Evolutionary conservation across 30 jellyfish, hydroid and myxozoan genomes (phyloP).

Genomic region (Aurelia coerulea): DNA sequence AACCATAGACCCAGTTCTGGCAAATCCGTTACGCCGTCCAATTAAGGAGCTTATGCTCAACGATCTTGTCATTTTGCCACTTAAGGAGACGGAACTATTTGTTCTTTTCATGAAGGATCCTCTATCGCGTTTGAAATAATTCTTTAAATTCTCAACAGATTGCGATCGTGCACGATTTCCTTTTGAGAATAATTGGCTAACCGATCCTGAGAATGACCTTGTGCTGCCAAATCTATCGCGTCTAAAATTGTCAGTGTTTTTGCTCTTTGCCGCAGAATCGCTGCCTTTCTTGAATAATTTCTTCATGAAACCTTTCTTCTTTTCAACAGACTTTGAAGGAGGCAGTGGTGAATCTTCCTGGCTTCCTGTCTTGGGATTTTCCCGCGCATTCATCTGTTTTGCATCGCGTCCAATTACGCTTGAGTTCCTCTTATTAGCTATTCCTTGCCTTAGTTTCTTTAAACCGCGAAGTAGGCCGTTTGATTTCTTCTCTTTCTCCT

Average conservation of each 20-base stretch:
- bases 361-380: not conserved
- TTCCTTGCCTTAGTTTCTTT: conserved; percentile 51
- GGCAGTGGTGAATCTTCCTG: conserved; percentile 18
- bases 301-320: conserved; percentile 39
- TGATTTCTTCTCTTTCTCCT: conserved; percentile 38
- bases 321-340: conserved; percentile 49
- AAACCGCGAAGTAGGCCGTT: conserved; percentile 54
- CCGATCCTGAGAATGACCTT: conserved; percentile 68
- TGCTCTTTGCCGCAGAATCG: conserved; percentile 8
- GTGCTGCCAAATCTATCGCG: conserved; percentile 68
- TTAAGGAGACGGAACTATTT: conserved; percentile 50
- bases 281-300: conserved; percentile 40
- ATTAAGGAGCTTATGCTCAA: conserved; percentile 50
- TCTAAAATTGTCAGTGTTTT: conserved; percentile 40
- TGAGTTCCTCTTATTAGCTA: conserved; percentile 27
- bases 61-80: conserved; percentile 56
- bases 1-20: conserved; percentile 44
- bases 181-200: conserved; percentile 53
- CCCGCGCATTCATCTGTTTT: not conserved
- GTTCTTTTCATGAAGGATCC: conserved; percentile 45
- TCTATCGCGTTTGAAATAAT: conserved; percentile 40
- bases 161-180: conserved; percentile 76
- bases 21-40: conserved; percentile 50
- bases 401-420: not conserved
- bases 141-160: conserved; percentile 67